These are phyloP conservation scores for Drosophila pseudoobscura DNA, from an alignment of 1,140 invertebrate genomes.

Conservation along the genomic window DNA sequence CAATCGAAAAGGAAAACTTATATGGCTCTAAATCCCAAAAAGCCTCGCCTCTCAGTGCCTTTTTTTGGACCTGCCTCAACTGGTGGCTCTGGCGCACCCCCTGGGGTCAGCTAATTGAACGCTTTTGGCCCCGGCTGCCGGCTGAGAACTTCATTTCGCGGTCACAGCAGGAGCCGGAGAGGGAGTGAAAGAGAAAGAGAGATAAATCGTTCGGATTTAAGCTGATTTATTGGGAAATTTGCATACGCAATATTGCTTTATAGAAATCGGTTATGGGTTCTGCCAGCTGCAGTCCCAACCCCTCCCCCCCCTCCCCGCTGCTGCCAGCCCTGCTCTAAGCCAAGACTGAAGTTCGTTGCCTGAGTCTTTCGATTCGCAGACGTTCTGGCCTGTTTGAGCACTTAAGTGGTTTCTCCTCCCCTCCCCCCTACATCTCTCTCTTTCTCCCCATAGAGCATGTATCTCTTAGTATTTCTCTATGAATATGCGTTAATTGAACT, in stretches of 20 bases:
- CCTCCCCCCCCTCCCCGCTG: background rate
- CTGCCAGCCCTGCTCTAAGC: background rate
- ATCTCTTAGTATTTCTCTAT: conserved; percentile 33
- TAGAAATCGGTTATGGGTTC: conserved; percentile 16
- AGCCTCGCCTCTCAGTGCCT: conserved; percentile 22
- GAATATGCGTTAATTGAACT: conserved; percentile 79
- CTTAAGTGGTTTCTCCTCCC: conserved; percentile 55
- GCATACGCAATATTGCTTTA: conserved; percentile 61
- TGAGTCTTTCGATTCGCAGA: conserved; percentile 77
- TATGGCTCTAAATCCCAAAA: background rate
- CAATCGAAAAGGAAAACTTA: background rate
- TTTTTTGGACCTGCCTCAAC: conserved; percentile 3
- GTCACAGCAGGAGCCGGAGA: conserved; percentile 50
- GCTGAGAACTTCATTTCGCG: conserved; percentile 75
- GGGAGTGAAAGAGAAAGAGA: background rate
- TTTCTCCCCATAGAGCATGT: background rate
- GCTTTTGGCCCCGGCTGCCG: conserved; percentile 42
- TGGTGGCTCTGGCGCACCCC: conserved; percentile 22
- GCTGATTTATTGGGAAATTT: conserved; percentile 79
- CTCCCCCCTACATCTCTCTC: background rate
- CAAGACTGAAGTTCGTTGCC: conserved; percentile 67
- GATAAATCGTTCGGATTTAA: conserved; percentile 38
- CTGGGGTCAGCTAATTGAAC: conserved; percentile 61
- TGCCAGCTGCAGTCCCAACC: conserved; percentile 1
- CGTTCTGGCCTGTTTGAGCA: conserved; percentile 79